Evolutionary conservation across 2,113 vertebrate species (phyloP).

Genomic region (Gavia stellata): DNA sequence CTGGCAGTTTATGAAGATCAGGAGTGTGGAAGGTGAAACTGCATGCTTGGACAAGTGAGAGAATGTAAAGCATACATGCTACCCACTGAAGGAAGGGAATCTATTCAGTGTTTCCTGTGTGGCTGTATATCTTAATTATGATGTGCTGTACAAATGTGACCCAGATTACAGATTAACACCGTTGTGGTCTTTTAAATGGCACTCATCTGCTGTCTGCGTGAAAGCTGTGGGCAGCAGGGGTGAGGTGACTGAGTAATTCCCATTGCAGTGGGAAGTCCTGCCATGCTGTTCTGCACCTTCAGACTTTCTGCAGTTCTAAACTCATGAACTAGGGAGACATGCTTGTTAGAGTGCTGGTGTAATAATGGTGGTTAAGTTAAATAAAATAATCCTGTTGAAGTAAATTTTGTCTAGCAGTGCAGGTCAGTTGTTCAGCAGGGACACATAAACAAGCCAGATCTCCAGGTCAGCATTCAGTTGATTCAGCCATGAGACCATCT

Average conservation of each 20-base stretch:
- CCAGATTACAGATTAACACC: neutral
- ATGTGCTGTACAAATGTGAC: neutral
- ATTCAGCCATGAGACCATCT: neutral
- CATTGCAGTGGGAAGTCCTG: neutral
- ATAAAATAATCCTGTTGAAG: neutral
- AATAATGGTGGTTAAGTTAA: neutral
- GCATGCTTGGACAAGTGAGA: neutral
- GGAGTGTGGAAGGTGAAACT: neutral
- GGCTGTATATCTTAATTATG: neutral
- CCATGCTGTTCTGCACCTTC: neutral
- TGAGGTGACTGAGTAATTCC: neutral
- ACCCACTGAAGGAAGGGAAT: neutral
- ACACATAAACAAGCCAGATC: neutral
- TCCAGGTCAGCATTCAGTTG: neutral
- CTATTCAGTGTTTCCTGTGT: neutral
- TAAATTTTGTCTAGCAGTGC: neutral
- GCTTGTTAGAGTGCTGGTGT: neutral
- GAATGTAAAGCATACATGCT: neutral
- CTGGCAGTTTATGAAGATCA: neutral
- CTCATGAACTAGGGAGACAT: neutral
- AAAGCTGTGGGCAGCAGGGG: neutral
- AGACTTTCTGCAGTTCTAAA: neutral
- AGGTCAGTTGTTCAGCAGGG: neutral
- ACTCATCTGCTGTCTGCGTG: neutral
- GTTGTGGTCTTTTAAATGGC: neutral